phyloP scores from a whole-genome alignment of 1,140 invertebrate genomes.

The Neocloeon triangulifer region DNA sequence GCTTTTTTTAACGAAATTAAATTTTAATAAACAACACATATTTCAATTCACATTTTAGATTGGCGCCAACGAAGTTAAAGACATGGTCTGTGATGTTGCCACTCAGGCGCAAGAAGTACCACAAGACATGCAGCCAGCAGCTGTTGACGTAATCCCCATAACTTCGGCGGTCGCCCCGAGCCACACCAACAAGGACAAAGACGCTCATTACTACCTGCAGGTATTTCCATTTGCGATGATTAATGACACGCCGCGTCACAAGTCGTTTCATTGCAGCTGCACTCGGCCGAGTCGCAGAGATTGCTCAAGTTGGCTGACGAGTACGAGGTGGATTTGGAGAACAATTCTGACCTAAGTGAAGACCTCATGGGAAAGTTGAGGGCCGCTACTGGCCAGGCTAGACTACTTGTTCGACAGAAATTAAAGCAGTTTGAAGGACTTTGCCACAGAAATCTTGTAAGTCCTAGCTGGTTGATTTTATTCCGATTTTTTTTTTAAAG shows the following conservation, averaged over 20 bases:
- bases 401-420: constrained; percentile 71
- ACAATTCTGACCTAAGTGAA: constrained; percentile 33
- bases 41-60: too few species aligned
- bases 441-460: constrained; percentile 59
- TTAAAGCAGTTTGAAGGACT: constrained; percentile 85
- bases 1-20: too few species aligned
- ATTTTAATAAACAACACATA: too few species aligned
- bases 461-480: too few species aligned
- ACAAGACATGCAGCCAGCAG: constrained; percentile 21
- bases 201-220: constrained; percentile 50
- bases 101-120: too few species aligned
- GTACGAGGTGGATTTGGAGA: constrained; percentile 39
- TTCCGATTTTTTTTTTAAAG: too few species aligned
- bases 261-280: constrained; percentile 23
- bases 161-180: constrained; percentile 9
- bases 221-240: constrained; percentile 13
- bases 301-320: constrained; percentile 38
- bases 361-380: constrained; percentile 61
- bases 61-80: too few species aligned
- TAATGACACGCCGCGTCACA: constrained; percentile 4
- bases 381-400: constrained; percentile 75
- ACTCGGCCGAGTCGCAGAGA: constrained; percentile 44
- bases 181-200: constrained; percentile 19
- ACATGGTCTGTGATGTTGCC: too few species aligned
- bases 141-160: constrained; percentile 22